phyloP scores from a whole-genome alignment of 2,113 vertebrate species.

The Myiozetetes cayanensis region DNA sequence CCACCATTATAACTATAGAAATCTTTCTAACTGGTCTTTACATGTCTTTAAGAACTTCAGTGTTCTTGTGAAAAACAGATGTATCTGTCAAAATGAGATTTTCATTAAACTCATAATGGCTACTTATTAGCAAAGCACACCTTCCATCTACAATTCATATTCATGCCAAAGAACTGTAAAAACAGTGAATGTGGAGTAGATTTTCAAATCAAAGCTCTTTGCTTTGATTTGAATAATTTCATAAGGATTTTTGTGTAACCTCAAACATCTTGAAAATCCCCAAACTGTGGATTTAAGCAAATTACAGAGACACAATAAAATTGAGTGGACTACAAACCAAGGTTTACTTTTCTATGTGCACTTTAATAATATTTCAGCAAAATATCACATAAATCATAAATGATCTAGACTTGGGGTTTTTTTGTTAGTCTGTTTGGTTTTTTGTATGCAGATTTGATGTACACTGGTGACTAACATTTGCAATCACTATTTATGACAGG shows the following conservation, averaged over 20 bases:
- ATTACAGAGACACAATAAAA: not conserved
- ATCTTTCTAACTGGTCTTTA: conserved; percentile 20
- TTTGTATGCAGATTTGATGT: not conserved
- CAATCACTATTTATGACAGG: not conserved
- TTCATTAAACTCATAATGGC: not conserved
- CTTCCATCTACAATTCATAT: not conserved
- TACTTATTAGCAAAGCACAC: not conserved
- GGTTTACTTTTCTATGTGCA: not conserved
- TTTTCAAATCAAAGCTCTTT: not conserved
- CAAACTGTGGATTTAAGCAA: not conserved
- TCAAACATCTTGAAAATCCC: not conserved
- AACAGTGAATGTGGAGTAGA: not conserved
- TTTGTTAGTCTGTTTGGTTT: not conserved
- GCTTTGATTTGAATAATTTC: not conserved
- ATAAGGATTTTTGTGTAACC: not conserved
- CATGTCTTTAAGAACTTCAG: not conserved
- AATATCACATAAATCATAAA: not conserved
- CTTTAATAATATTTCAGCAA: not conserved
- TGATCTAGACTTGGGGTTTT: not conserved
- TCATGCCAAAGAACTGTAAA: not conserved
- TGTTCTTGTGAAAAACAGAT: not conserved
- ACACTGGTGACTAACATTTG: not conserved
- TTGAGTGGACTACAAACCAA: not conserved
- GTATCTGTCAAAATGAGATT: not conserved
- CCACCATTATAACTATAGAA: conserved; percentile 39